Conservation (phyloP, 2,797 vertebrate genomes). For the Salarias fasciatus region DNA sequence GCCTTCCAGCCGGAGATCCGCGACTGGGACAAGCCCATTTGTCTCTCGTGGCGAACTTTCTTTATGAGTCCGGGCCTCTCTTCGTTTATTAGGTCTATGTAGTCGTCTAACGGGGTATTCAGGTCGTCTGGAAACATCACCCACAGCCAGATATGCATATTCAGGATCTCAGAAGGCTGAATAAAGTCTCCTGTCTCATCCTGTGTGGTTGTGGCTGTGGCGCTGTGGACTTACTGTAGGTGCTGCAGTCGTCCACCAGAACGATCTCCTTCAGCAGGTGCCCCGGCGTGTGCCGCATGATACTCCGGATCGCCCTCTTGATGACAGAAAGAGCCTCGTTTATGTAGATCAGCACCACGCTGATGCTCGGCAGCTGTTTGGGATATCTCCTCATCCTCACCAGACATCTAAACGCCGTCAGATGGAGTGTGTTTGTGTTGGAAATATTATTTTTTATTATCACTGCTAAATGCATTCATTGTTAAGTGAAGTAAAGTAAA, state of each 20-base stretch:
- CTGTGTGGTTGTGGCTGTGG: no score
- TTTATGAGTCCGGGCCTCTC: constrained; percentile 70
- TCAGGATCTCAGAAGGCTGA: no score
- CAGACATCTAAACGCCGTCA: constrained; percentile 68
- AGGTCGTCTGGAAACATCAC: constrained; percentile 61
- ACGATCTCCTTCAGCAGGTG: constrained; percentile 82
- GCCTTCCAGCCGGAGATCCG: constrained; percentile 74
- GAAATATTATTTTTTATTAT: no score
- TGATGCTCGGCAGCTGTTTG: constrained; percentile 74
- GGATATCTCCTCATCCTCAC: constrained; percentile 75
- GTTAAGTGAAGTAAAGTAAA: no score
- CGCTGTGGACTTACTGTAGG: constrained; percentile 70
- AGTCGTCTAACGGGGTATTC: constrained; percentile 41
- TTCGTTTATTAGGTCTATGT: constrained; percentile 53
- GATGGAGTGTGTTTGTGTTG: not conserved
- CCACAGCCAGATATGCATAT: constrained; percentile 17
- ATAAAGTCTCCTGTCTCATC: no score
- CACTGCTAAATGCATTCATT: no score
- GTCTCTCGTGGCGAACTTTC: constrained; percentile 67
- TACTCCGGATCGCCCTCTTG: constrained; percentile 75
- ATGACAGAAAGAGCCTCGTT: constrained; percentile 83
- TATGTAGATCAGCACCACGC: constrained; percentile 82
- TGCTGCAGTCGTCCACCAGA: constrained; percentile 83
- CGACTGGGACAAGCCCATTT: constrained; percentile 77
- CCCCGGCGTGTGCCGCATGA: constrained; percentile 77